A percentile compares a stretch with the other conserved stretches of the same genome.
Conservation (phyloP, 53 echinoderm and acorn worm genomes). For the Zoroaster sp. region DNA sequence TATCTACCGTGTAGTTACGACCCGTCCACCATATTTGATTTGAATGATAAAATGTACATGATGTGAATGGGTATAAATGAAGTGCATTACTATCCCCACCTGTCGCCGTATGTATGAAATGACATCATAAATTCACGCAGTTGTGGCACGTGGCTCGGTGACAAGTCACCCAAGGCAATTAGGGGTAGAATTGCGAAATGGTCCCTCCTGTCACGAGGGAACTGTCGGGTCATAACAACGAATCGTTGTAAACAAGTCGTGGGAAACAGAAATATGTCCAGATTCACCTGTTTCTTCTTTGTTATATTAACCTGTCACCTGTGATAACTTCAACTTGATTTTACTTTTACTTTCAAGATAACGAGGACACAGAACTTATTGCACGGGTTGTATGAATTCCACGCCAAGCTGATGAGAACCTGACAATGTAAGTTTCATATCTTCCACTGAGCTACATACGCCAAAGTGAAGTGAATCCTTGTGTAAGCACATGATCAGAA, state of each 20-base stretch:
- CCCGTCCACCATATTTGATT: background rate
- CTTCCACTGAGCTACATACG: background rate
- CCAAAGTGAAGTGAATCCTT: background rate
- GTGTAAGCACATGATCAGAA: background rate
- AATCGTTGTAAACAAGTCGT: background rate
- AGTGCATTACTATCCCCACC: background rate
- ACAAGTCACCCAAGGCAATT: background rate
- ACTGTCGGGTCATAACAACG: background rate
- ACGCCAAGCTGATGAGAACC: background rate
- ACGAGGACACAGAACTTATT: background rate
- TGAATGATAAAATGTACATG: background rate
- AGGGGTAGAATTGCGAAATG: background rate
- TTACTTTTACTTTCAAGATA: background rate
- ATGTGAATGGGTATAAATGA: background rate
- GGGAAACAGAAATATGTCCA: background rate
- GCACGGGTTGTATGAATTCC: background rate
- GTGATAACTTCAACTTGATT: background rate
- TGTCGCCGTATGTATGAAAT: background rate
- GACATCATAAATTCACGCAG: background rate
- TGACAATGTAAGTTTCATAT: background rate
- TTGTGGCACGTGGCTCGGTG: background rate
- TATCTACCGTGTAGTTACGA: background rate
- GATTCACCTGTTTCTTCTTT: too few relatives aligned
- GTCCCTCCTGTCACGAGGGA: background rate
- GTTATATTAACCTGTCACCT: too few relatives aligned